Evolutionary conservation across 2,888 invertebrate species (phyloP), one percentile per base, ranked within the genome.

Genomic region (Cephus pygmeus): DNA sequence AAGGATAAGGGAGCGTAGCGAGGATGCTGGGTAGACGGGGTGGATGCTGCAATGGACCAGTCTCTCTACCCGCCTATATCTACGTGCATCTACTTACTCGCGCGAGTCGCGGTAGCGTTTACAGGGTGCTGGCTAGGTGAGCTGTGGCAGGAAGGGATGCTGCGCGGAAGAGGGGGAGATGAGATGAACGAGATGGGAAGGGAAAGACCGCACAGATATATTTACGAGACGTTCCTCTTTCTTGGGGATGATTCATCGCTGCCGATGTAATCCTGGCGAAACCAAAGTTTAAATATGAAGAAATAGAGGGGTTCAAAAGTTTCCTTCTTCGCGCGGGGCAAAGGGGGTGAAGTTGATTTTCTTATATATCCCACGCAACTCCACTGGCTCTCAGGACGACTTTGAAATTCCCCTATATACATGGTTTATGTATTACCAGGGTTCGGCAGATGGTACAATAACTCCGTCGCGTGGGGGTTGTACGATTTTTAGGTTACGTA

Each of bases 271-370:
- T 78, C 80, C 73, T 75, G 56, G 35, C 76, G 80, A 80, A 77
- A 80, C 73, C 78, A 77, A 81, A 81, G 80, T 81, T 81, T 69
- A 69, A 68, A 73, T 15, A 31, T 69, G 56, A 31, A 73, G 75
- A 36, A 78, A 75, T 77, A 73, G 76, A 77, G 76, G 77, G 80
- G 80, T 80, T 75, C 77, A 73, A 30, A 76, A 81, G 78, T 80
- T 78, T 73, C 74, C 36, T 40, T 40, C 40, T 15, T 69, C 30
- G 11, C 69, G 35, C 34, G 34, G 76, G 30, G 34, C 35, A 35
- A 36, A 73, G 69, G 69, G 76, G 12, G 23, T 69, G 75, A 69
- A 71, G 77, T 69, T 80, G 74, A 34, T 77, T 77, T 77, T 76
- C 76, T 77, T 74, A 40, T 31, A 35, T 69, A 73, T 73, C n/a